phyloP scores from a whole-genome alignment of 2,113 vertebrate genomes.

The Chaetodon auriga region DNA sequence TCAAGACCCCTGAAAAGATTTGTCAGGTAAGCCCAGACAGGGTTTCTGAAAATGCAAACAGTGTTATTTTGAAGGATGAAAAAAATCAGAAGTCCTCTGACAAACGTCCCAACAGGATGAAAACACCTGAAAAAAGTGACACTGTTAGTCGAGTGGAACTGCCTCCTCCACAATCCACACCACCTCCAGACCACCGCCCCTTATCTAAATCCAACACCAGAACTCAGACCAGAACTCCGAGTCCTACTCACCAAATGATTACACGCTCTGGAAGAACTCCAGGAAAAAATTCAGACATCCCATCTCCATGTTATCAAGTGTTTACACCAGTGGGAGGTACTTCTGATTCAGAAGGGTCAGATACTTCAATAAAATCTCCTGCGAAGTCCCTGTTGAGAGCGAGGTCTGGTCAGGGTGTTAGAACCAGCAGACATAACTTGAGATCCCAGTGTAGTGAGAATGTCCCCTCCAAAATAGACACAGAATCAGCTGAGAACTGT shows the following conservation, averaged over 20 bases:
- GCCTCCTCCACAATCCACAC: constrained; percentile 12
- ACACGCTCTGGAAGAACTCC: constrained; percentile 76
- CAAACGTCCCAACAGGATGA: constrained; percentile 5
- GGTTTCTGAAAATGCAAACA: constrained; percentile 3
- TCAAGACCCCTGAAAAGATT: constrained; percentile 74
- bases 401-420: constrained; percentile 3
- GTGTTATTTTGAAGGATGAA: constrained; percentile 2
- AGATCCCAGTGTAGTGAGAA: constrained; percentile 41
- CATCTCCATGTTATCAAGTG: constrained; percentile 1
- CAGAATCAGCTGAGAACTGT: constrained; percentile 12
- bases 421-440: constrained; percentile 6
- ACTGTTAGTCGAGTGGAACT: not conserved
- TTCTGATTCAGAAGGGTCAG: not conserved
- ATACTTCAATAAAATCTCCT: constrained; percentile 28
- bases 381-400: constrained; percentile 1
- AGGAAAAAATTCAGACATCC: constrained; percentile 32
- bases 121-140: constrained; percentile 33
- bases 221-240: constrained; percentile 52
- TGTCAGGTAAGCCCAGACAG: constrained; percentile 33
- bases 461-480: not conserved
- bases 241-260: constrained; percentile 56
- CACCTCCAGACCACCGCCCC: not conserved
- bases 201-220: constrained; percentile 35
- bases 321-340: not conserved
- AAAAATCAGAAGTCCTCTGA: constrained; percentile 39